A percentile compares a stretch with the other conserved stretches of the same genome.
These are phyloP conservation scores for Zoanthus sansibaricus DNA, from an alignment of 92 coral and sea anemone genomes.

Conservation along the genomic window DNA sequence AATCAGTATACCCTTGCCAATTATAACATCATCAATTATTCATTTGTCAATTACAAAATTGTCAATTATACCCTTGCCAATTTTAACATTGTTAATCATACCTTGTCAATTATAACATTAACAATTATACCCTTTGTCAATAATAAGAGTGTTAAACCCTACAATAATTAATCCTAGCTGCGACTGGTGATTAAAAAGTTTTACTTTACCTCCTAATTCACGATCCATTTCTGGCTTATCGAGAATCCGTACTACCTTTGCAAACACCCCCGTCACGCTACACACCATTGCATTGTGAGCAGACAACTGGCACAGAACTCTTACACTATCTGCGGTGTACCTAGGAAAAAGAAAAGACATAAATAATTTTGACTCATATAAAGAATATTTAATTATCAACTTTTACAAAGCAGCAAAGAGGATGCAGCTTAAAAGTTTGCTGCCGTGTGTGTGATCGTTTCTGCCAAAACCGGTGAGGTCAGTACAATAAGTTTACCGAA, in stretches of 20 bases:
- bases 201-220: slow-evolving; percentile 69
- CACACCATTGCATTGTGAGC: slow-evolving; percentile 86
- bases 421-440: too few species aligned
- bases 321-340: slow-evolving; percentile 64
- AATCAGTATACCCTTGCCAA: too few species aligned
- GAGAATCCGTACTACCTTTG: slow-evolving; percentile 63
- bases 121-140: neutral
- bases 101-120: too few species aligned
- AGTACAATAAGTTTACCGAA: too few species aligned
- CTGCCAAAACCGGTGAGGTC: too few species aligned
- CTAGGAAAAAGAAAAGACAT: slow-evolving; percentile 13
- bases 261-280: slow-evolving; percentile 82
- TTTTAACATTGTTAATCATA: too few species aligned
- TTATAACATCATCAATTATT: too few species aligned
- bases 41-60: neutral
- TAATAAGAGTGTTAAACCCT: neutral
- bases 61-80: neutral
- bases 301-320: slow-evolving; percentile 67
- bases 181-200: neutral
- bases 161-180: neutral
- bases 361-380: neutral
- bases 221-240: slow-evolving; percentile 62
- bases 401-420: too few species aligned
- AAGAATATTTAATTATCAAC: too few species aligned
- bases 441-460: too few species aligned